Base-by-base conservation (phyloP, 2,888 invertebrate species). In the Acronicta aceris region DNA sequence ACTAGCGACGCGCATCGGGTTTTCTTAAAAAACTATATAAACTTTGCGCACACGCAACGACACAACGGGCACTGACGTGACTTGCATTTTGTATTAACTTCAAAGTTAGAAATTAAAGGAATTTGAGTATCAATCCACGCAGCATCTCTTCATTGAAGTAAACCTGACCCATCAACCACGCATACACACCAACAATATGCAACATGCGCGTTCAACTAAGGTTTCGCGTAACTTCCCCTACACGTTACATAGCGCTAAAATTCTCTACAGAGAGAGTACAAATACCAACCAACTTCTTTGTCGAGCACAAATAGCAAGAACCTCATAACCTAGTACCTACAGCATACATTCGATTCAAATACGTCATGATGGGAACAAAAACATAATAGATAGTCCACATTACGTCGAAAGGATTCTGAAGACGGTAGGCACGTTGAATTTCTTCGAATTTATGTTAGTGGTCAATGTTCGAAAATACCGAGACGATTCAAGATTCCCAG, bases 401-500 rank as follows among this genome's bases (percentile, higher is more conserved):
- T 16, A 46, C 33, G 36, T 45, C 16, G 38, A 52, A 17, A 49
- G 15, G 30, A n/a, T 40, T 3, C 13, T 25, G 25, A 25, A 52
- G 16, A 56, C 42, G 17, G 13, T 27, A n/a, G n/a, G n/a, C n/a
- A 30, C 17, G n/a, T 17, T 30, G 15, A 60, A 57, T 67, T 56
- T 48, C 46, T 49, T 15, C 25, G 52, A 57, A 61, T 3, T 21
- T 33, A n/a, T n/a, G 48, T 47, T 41, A 45, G 61, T 49, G 68
- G 73, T 41, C 68, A 46, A 38, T 48, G 25, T 43, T 33, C 38
- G 43, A 49, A 72, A 56, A 59, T 59, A 49, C 38, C 21, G 17
- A 59, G 51, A 65, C 49, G 55, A 48, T 55, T 68, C 38, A 52
- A 49, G 58, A 62, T 66, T 72, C 50, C 47, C 42, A 49, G 48